Evolutionary conservation across 2,888 invertebrate genomes (phyloP).

Genomic region (Harpagoxenus sublaevis): DNA sequence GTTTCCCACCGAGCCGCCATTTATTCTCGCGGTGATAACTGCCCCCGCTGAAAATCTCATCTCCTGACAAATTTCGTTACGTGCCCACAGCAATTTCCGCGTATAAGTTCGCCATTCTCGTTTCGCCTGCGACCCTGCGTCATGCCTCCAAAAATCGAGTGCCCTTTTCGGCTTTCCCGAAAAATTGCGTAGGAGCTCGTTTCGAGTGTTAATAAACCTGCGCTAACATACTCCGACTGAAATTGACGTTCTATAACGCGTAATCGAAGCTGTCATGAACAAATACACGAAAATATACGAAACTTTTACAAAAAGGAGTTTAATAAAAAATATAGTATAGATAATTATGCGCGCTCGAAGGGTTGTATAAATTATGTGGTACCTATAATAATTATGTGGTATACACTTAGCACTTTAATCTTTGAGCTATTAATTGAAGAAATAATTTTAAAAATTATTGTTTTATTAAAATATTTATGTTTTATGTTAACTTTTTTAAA

Average conservation of each 20-base stretch:
- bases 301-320: not conserved
- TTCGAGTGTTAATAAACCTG: conserved; percentile 37
- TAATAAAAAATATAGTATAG: not conserved
- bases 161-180: conserved; percentile 20
- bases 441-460: not conserved
- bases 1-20: conserved; percentile 69
- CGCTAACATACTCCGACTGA: not conserved
- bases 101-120: conserved; percentile 55
- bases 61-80: conserved; percentile 76
- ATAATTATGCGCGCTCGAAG: not conserved
- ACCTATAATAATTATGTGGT: not conserved
- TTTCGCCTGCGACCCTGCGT: not conserved
- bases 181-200: conserved; percentile 40
- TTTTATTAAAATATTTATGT: not conserved
- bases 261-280: conserved; percentile 4
- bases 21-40: conserved; percentile 72
- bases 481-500: not conserved
- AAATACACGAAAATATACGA: not conserved
- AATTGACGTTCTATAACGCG: conserved; percentile 15
- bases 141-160: conserved; percentile 30
- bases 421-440: not conserved
- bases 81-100: conserved; percentile 71
- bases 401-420: not conserved
- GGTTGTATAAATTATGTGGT: too few relatives aligned
- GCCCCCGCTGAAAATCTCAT: conserved; percentile 71